Base-by-base conservation (phyloP, 2,888 invertebrate species). In the Argynnis bischoffii region DNA sequence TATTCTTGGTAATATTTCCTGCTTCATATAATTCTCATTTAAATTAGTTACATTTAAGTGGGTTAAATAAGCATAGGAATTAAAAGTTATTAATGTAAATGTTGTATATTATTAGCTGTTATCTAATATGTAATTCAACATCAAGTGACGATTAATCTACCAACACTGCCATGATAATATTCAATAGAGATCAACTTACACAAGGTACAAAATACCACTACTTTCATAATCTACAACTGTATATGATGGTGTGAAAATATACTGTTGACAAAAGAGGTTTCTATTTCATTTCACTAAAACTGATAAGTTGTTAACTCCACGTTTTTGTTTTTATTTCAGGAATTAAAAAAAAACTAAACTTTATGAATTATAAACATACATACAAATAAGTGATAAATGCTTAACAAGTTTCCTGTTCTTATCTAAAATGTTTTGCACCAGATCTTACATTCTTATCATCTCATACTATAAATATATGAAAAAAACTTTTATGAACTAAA, bases 141-240 rank as follows among this genome's bases (percentile, higher is more conserved):
- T 21, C 8, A 15, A n/a, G n/a, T 41, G 11, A 35, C 41, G 14
- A 61, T 41, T 53, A 16, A 61, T 41, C 18, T 63, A 66, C 35
- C 47, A 71, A 70, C 72, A 72, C 71, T 72, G 69, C 69, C 70
- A 72, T 72, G 67, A 67, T 70, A 72, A 71, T 72, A 74, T 70
- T 75, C 71, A 67, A 66, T 67, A 75, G 73, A 77, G 74, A 77
- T 76, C 76, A 73, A 76, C 72, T 70, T 72, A 75, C 73, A 72
- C 69, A 67, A 72, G 70, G 73, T 74, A 73, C 72, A 75, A 76
- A 76, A 76, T 70, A 72, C 74, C 71, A 75, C 72, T 76, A 74
- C 64, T 67, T 70, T 68, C 69, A 69, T 73, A 69, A 69, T 69
- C 71, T 69, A 66, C 50, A 68, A 69, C 66, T 72, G 70, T 69